Conservation (phyloP, 2,797 vertebrate genomes). For the Clamator glandarius region DNA sequence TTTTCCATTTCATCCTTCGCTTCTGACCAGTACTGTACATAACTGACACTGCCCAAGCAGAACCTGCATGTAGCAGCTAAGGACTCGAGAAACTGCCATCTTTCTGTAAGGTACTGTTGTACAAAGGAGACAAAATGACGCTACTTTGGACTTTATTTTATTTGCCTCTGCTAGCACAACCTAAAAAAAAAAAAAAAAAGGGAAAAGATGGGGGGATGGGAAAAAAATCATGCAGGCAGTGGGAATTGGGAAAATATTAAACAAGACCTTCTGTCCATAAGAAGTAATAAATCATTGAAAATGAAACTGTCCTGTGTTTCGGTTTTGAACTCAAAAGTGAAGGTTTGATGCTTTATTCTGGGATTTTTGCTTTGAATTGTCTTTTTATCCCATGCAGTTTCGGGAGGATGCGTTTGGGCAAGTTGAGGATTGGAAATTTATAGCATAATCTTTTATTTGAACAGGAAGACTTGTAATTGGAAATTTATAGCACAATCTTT, state of each 20-base stretch:
- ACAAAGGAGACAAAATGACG: slow-evolving; percentile 74
- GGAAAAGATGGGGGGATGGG: no score
- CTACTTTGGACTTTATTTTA: slow-evolving; percentile 79
- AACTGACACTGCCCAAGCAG: slow-evolving; percentile 82
- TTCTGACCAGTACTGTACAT: slow-evolving; percentile 82
- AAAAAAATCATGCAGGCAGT: slow-evolving; percentile 44
- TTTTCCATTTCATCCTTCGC: slow-evolving; percentile 70
- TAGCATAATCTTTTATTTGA: slow-evolving; percentile 63
- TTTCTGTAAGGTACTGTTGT: slow-evolving; percentile 80
- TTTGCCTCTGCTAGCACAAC: slow-evolving; percentile 79
- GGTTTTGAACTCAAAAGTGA: slow-evolving; percentile 72
- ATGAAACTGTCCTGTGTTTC: slow-evolving; percentile 73
- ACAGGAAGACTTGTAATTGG: slow-evolving; percentile 63
- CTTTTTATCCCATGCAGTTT: slow-evolving; percentile 53
- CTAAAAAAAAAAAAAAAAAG: slow-evolving; percentile 34
- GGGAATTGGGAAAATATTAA: slow-evolving; percentile 61
- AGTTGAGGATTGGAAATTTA: slow-evolving; percentile 68
- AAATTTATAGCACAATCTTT: slow-evolving; percentile 61
- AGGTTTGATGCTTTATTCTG: slow-evolving; percentile 74
- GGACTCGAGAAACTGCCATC: slow-evolving; percentile 81
- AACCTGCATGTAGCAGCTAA: slow-evolving; percentile 88
- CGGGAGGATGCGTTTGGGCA: slow-evolving; percentile 73
- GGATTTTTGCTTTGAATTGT: slow-evolving; percentile 50
- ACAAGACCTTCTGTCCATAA: slow-evolving; percentile 67
- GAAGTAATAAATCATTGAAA: slow-evolving; percentile 75